These are phyloP conservation scores for Pediacus dermestoides DNA, from an alignment of 2,888 invertebrate genomes.

Conservation along the genomic window DNA sequence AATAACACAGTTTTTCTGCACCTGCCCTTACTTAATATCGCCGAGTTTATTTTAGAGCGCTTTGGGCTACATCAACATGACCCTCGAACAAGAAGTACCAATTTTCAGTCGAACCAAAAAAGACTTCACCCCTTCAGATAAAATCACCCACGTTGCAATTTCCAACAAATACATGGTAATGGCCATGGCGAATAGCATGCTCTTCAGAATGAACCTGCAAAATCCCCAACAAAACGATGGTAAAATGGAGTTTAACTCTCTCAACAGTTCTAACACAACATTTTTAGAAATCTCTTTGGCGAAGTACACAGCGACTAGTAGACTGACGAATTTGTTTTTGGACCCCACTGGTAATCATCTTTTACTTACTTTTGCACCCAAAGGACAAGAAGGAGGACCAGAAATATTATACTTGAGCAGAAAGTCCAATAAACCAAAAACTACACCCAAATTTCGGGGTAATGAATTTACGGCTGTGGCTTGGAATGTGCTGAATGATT, in stretches of 20 bases:
- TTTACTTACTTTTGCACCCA: slow-evolving; percentile 69
- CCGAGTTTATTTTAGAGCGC: slow-evolving; percentile 43
- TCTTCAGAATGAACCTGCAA: slow-evolving; percentile 78
- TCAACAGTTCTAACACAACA: not conserved
- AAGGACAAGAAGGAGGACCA: slow-evolving; percentile 55
- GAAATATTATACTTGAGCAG: slow-evolving; percentile 80
- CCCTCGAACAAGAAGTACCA: slow-evolving; percentile 69
- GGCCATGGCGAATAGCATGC: slow-evolving; percentile 75
- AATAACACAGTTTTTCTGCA: slow-evolving; percentile 30
- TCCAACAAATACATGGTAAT: slow-evolving; percentile 80
- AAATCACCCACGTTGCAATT: slow-evolving; percentile 76
- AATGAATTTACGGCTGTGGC: slow-evolving; percentile 89
- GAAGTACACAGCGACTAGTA: slow-evolving; percentile 60
- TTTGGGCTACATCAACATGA: slow-evolving; percentile 57
- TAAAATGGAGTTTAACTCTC: slow-evolving; percentile 38
- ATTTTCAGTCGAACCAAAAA: slow-evolving; percentile 85
- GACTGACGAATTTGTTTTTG: slow-evolving; percentile 67
- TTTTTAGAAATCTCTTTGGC: slow-evolving; percentile 75
- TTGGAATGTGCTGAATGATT: slow-evolving; percentile 76
- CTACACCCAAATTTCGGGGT: slow-evolving; percentile 61
- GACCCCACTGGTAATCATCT: slow-evolving; percentile 87
- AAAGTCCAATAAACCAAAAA: slow-evolving; percentile 71
- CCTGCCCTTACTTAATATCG: not conserved
- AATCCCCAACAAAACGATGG: slow-evolving; percentile 76
- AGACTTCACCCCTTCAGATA: slow-evolving; percentile 73